These are phyloP conservation scores for Rhipidura dahli DNA, from an alignment of 2,113 vertebrate species.

Conservation along the genomic window DNA sequence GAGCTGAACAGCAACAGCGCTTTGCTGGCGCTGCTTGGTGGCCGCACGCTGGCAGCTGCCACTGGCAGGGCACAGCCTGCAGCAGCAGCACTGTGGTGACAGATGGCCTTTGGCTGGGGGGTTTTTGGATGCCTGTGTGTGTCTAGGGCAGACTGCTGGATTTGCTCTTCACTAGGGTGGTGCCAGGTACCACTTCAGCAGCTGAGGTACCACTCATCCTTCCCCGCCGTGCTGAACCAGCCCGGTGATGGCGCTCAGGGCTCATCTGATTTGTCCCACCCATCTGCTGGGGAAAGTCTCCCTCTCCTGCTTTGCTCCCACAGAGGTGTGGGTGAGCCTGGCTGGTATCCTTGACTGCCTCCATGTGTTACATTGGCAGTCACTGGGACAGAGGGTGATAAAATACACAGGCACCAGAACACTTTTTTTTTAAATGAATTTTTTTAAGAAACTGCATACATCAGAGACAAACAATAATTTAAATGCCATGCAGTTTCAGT, in stretches of 20 bases:
- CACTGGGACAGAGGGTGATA: not conserved
- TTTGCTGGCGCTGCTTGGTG: not conserved
- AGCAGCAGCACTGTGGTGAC: accelerated
- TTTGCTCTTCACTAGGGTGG: not conserved
- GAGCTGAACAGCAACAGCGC: not conserved
- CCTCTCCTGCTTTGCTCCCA: not conserved
- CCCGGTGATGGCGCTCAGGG: accelerated
- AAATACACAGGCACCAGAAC: slow-evolving; percentile 41
- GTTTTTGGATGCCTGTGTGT: not conserved
- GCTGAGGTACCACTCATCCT: not conserved
- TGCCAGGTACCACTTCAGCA: not conserved
- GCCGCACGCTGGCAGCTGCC: not conserved
- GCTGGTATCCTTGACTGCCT: not conserved
- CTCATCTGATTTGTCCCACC: not conserved
- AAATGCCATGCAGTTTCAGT: slow-evolving; percentile 91
- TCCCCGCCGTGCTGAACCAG: not conserved
- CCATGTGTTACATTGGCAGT: accelerated
- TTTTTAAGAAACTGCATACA: slow-evolving; percentile 92
- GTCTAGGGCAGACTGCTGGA: not conserved
- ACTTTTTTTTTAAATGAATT: slow-evolving; percentile 46
- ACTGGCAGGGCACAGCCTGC: not conserved
- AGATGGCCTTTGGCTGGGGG: not conserved
- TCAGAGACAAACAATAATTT: slow-evolving; percentile 91
- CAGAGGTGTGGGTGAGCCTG: not conserved
- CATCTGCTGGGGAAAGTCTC: too few relatives aligned